Evolutionary conservation across 2,888 invertebrate species (phyloP).

Genomic region (Leptinotarsa haldemani): DNA sequence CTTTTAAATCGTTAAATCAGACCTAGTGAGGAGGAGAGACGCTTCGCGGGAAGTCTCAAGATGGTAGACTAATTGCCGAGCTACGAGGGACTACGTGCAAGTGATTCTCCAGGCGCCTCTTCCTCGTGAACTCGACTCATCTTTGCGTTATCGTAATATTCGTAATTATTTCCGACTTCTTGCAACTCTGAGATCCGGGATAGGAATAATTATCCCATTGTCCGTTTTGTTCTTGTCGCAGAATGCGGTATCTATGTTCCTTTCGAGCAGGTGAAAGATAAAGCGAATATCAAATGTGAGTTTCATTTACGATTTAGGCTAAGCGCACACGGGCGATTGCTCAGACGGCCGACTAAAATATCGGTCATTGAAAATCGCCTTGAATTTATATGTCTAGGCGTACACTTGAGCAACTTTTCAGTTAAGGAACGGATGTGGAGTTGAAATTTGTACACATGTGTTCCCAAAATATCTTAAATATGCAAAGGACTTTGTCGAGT

Average conservation of each 20-base stretch:
- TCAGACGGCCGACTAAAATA: too few relatives aligned
- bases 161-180: conserved; percentile 43
- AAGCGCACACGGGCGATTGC: too few relatives aligned
- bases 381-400: too few relatives aligned
- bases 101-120: conserved; percentile 41
- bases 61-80: conserved; percentile 41
- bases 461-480: too few relatives aligned
- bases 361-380: too few relatives aligned
- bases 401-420: too few relatives aligned
- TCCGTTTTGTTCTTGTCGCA: conserved; percentile 42
- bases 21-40: conserved; percentile 25
- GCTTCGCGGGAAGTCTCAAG: conserved; percentile 28
- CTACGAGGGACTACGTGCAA: conserved; percentile 37
- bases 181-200: conserved; percentile 43
- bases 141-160: conserved; percentile 47
- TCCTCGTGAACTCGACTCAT: conserved; percentile 41
- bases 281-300: not conserved
- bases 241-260: conserved; percentile 27
- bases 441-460: too few relatives aligned
- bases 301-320: too few relatives aligned
- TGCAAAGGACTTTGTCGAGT: too few relatives aligned
- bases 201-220: conserved; percentile 47
- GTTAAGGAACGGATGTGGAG: too few relatives aligned
- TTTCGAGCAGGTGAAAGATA: conserved; percentile 15
- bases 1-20: conserved; percentile 24